These are phyloP conservation scores for Poeciliopsis retropinna DNA, from an alignment of 2,113 vertebrate genomes.

Conservation along the genomic window DNA sequence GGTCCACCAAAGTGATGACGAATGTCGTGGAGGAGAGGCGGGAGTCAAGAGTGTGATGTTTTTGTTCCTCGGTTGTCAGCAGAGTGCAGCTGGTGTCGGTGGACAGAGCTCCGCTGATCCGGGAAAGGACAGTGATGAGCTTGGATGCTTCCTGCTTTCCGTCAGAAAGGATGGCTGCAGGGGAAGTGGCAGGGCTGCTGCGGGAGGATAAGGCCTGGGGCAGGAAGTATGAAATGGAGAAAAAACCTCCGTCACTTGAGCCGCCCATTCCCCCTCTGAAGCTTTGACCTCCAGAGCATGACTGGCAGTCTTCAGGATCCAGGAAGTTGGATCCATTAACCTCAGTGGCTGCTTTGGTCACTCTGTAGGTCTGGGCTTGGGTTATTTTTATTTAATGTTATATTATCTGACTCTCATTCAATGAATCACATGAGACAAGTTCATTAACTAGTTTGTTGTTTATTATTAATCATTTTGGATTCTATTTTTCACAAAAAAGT, in stretches of 20 bases:
- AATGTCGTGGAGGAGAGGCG: constrained; percentile 20
- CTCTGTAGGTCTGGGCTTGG: background rate
- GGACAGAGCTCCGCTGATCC: constrained; percentile 43
- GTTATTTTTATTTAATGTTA: background rate
- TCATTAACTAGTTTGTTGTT: background rate
- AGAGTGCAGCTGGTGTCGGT: constrained; percentile 60
- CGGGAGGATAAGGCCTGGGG: constrained; percentile 65
- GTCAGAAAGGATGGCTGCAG: constrained; percentile 64
- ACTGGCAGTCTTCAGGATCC: constrained; percentile 25
- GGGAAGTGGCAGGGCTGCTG: constrained; percentile 66
- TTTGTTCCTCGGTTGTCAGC: constrained; percentile 52
- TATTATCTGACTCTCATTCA: background rate
- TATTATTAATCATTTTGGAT: background rate
- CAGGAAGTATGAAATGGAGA: constrained; percentile 69
- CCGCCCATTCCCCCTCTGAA: constrained; percentile 14
- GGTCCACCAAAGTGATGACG: constrained; percentile 25
- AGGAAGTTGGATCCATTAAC: constrained; percentile 38
- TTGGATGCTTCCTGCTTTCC: constrained; percentile 75
- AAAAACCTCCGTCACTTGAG: constrained; percentile 45
- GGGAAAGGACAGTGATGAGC: constrained; percentile 55
- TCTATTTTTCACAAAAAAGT: background rate
- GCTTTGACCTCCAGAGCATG: constrained; percentile 42
- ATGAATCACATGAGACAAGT: background rate
- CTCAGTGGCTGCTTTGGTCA: constrained; percentile 13
- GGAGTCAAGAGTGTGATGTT: constrained; percentile 21